Evolutionary conservation across 2,888 invertebrate species (phyloP).

Genomic region (Brachyptera putata): DNA sequence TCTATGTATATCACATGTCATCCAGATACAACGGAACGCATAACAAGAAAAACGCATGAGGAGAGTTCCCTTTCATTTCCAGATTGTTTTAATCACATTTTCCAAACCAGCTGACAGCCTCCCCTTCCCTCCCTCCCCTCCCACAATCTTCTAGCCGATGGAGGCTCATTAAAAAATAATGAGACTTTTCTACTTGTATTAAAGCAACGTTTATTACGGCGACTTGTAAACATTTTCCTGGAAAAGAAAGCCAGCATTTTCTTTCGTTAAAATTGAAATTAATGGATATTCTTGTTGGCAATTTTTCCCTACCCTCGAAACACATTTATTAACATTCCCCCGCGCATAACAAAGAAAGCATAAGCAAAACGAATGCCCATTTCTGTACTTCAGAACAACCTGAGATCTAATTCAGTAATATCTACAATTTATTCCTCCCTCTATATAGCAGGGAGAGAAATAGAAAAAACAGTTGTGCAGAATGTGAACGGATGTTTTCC

Average conservation of each 20-base stretch:
- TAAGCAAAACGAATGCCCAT: background rate
- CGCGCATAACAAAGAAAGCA: background rate
- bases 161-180: constrained; percentile 12
- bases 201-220: constrained; percentile 2
- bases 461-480: background rate
- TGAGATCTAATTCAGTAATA: constrained; percentile 6
- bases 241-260: constrained; percentile 1
- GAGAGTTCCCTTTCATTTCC: too few relatives aligned
- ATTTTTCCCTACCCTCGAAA: background rate
- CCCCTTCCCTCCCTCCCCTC: background rate
- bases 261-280: constrained; percentile 7
- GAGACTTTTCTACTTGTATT: constrained; percentile 11
- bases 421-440: constrained; percentile 8
- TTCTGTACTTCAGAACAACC: background rate
- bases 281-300: constrained; percentile 8
- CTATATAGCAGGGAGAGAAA: background rate
- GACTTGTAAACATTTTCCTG: constrained; percentile 15
- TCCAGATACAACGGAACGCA: too few relatives aligned
- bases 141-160: background rate
- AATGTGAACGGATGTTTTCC: constrained; percentile 8
- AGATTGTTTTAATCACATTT: constrained; percentile 12
- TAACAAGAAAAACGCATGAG: too few relatives aligned
- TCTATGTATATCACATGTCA: too few relatives aligned
- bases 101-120: background rate
- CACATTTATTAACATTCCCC: background rate